A percentile compares a stretch with the other conserved stretches of the same genome.
phyloP scores from a whole-genome alignment of 2,113 vertebrate species.

The Corythoichthys haematopterus region DNA sequence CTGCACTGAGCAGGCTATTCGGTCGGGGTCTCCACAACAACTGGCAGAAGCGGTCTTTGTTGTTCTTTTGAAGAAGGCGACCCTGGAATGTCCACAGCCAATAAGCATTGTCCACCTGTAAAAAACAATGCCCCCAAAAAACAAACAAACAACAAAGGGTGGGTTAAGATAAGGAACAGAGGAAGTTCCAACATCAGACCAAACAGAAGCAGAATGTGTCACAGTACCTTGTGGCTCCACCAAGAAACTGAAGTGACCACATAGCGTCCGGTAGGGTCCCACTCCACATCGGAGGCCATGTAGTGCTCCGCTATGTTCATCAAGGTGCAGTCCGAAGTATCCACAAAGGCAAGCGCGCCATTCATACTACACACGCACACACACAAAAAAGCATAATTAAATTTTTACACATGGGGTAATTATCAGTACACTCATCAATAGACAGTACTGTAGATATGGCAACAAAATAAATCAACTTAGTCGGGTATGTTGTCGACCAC shows the following conservation, averaged over 20 bases:
- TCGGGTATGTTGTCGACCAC: too few relatives aligned
- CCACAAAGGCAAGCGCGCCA: conserved; percentile 92
- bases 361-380: conserved; percentile 81
- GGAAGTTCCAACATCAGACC: neutral
- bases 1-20: conserved; percentile 78
- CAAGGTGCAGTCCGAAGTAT: conserved; percentile 96
- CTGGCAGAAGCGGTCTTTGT: conserved; percentile 96
- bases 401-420: neutral
- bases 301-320: conserved; percentile 99
- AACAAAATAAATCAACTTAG: too few relatives aligned
- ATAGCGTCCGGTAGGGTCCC: conserved; percentile 94
- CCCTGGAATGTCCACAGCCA: conserved; percentile 99
- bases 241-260: conserved; percentile 95
- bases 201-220: neutral
- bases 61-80: conserved; percentile 95
- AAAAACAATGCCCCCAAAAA: neutral
- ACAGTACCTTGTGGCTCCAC: conserved; percentile 94
- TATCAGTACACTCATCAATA: neutral
- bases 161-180: neutral
- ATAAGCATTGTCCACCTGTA: conserved; percentile 95
- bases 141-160: neutral
- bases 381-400: too few relatives aligned
- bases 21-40: conserved; percentile 94
- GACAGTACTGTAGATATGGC: neutral
- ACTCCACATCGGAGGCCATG: conserved; percentile 95